Base-by-base conservation (phyloP, 2,113 vertebrate species). In the Sapajus apella region DNA sequence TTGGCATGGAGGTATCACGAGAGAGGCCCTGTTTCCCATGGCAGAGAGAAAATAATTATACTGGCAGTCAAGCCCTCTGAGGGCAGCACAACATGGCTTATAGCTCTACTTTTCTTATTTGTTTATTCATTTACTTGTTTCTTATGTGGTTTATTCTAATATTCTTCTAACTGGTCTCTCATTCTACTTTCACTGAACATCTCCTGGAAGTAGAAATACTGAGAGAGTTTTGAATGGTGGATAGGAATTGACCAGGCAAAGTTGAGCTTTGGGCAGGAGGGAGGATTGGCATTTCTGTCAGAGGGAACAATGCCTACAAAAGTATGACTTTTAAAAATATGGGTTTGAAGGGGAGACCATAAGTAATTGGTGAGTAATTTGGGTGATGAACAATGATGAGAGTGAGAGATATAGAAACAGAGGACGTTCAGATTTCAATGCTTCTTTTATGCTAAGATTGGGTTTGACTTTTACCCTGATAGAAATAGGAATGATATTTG, bases 1-100 rank as follows among this genome's bases (percentile, higher is more conserved):
- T 97, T 99, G 99, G 97, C 99, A 98, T 0, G 99, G 98, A 2
- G 99, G 99, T 14, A 99, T 98, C 10, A 99, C 97, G 23, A 99
- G 88, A 81, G 99, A 99, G 77, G 97, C 91, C 97, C 99, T 99
- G 97, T 75, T 97, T 66, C 94, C 92, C 87, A n/a, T 0, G 55
- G 45, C 52, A 97, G 47, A 94, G 85, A 75, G 72, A 72, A 90
- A 61, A 40, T 18, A 23, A 70, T 82, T 82, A 79, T 7, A 9
- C 16, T 37, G 52, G 12, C 9, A 23, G 12, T 30, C 79, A 68
- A 18, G 25, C 27, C 5, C 61, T 35, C 47, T 18, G 35, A 14
- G 4, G 55, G 30, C 8, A 77, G 70, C 45, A 27, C 64, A 77
- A 17, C 18, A 47, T 30, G 37, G 55, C 9, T 52, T 23, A 37